These are phyloP conservation scores for Alloscopus bannaensis DNA, from an alignment of 2,888 invertebrate species.

Conservation along the genomic window DNA sequence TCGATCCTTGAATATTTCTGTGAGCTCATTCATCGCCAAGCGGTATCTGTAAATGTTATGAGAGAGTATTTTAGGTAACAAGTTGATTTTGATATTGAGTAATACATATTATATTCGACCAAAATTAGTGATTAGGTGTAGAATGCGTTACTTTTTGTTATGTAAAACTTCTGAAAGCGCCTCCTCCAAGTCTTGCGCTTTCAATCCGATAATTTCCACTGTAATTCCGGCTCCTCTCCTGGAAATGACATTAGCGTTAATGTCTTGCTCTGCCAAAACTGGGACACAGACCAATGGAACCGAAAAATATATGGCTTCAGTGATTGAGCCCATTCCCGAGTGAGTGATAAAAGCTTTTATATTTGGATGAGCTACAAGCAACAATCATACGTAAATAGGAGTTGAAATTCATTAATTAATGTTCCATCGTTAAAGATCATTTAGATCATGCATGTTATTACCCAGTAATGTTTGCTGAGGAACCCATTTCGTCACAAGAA, in stretches of 20 bases:
- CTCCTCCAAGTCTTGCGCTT: conserved; percentile 45
- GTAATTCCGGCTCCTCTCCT: conserved; percentile 56
- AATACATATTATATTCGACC: background rate
- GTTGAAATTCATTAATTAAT: background rate
- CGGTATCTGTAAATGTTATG: conserved; percentile 24
- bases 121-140: background rate
- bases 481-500: conserved; percentile 44
- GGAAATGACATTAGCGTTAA: conserved; percentile 57
- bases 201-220: conserved; percentile 64
- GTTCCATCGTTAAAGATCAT: too few relatives aligned
- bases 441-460: too few relatives aligned
- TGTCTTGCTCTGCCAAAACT: conserved; percentile 69
- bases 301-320: conserved; percentile 62
- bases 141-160: conserved; percentile 19
- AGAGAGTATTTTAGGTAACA: background rate
- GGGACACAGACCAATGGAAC: conserved; percentile 65
- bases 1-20: conserved; percentile 31
- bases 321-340: conserved; percentile 62
- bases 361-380: conserved; percentile 66
- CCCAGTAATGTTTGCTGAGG: conserved; percentile 58
- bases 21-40: conserved; percentile 17
- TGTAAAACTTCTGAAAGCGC: conserved; percentile 63
- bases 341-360: conserved; percentile 67
- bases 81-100: background rate
- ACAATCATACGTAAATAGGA: background rate